Conservation (phyloP, 2,113 vertebrate genomes). For the Ascaphus truei region DNA sequence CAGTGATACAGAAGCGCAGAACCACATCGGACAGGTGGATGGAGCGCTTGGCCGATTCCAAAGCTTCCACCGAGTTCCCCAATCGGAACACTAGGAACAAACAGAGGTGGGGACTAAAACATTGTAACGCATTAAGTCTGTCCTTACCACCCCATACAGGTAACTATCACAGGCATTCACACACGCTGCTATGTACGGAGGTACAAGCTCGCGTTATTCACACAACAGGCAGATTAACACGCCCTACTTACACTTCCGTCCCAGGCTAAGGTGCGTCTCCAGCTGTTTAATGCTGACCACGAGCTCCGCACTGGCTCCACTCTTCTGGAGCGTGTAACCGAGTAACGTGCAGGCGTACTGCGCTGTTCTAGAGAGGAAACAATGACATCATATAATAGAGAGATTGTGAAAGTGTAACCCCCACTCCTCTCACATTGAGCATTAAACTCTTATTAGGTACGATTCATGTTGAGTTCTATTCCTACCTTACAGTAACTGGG, state of each 20-base stretch:
- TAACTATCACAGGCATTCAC: no score
- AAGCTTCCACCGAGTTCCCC: constrained; percentile 82
- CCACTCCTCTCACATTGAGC: no score
- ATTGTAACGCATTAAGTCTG: no score
- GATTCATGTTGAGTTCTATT: no score
- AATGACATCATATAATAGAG: no score
- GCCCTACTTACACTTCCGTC: constrained; percentile 77
- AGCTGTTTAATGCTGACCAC: constrained; percentile 67
- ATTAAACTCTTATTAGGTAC: no score
- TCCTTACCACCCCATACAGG: no score
- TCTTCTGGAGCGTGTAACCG: constrained; percentile 69
- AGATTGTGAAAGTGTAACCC: no score
- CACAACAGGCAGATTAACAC: no score
- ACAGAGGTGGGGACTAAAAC: background rate
- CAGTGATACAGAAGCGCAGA: constrained; percentile 84
- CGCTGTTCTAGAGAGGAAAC: constrained; percentile 65
- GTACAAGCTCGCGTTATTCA: background rate
- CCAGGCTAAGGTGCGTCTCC: constrained; percentile 83
- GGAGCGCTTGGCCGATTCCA: constrained; percentile 80
- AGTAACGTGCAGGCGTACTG: constrained; percentile 84
- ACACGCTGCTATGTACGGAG: no score
- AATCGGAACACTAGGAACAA: constrained; percentile 75
- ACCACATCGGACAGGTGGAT: constrained; percentile 86
- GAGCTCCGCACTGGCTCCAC: constrained; percentile 55
- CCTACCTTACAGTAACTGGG: no score